phyloP scores from a whole-genome alignment of 2,113 vertebrate genomes.

The Petroica traversi region DNA sequence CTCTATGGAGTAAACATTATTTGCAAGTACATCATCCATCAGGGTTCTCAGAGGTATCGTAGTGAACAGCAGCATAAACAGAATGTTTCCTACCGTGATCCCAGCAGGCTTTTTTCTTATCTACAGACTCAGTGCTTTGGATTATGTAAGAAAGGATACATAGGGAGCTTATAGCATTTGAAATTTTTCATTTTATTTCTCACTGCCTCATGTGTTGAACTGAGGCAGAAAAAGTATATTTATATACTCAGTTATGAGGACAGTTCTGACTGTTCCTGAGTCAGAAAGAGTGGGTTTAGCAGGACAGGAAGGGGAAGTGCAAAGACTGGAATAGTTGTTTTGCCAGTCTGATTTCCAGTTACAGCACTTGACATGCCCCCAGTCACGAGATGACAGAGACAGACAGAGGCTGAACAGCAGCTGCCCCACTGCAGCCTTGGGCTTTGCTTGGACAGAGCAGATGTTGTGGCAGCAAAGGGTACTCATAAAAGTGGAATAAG shows the following conservation, averaged over 20 bases:
- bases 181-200: neutral
- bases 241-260: neutral
- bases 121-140: neutral
- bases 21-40: neutral
- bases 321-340: neutral
- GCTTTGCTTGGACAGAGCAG: neutral
- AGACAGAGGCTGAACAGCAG: neutral
- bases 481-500: neutral
- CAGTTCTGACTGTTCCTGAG: neutral
- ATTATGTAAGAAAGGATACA: neutral
- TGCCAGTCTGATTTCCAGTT: neutral
- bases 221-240: neutral
- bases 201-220: neutral
- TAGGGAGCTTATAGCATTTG: neutral
- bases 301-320: neutral
- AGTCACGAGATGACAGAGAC: rapidly evolving
- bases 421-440: neutral
- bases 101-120: neutral
- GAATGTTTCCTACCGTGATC: neutral
- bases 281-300: neutral
- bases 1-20: neutral
- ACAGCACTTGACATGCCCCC: neutral
- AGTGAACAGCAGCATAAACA: neutral
- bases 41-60: neutral
- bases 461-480: neutral